These are phyloP conservation scores for Machimus rusticus DNA, from an alignment of 2,888 invertebrate genomes.

Conservation along the genomic window DNA sequence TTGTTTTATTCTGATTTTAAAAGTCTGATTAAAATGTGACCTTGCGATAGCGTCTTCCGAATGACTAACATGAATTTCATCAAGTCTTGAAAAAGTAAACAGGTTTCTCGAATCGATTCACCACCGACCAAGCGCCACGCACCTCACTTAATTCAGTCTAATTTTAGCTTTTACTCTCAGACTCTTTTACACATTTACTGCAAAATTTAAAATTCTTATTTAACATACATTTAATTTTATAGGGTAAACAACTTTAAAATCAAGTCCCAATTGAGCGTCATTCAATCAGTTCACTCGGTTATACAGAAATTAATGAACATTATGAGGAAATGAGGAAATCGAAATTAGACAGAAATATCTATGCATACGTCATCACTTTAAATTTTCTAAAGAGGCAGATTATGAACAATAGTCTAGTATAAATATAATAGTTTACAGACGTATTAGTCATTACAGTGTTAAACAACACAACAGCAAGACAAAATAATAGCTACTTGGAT, in stretches of 20 bases:
- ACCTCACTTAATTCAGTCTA: neutral
- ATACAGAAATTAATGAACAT: neutral
- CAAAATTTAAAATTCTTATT: neutral
- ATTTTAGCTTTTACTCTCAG: neutral
- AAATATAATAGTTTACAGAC: no score
- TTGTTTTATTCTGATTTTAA: neutral
- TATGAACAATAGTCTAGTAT: no score
- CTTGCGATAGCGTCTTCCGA: neutral
- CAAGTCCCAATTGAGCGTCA: neutral
- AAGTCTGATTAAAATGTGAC: neutral
- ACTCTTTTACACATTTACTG: neutral
- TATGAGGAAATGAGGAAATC: neutral
- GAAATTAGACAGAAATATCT: neutral
- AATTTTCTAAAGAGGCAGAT: no score
- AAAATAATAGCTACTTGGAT: neutral
- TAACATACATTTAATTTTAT: neutral
- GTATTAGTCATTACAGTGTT: neutral
- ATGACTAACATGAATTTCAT: neutral
- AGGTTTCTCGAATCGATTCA: neutral
- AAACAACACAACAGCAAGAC: neutral
- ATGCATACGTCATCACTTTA: no score
- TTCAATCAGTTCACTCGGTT: neutral
- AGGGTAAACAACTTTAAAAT: neutral
- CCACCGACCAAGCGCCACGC: neutral
- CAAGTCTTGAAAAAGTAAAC: neutral